Percentiles rank a stretch among this genome's conserved stretches.
These are phyloP conservation scores for Diarsia dahlii DNA, from an alignment of 2,888 invertebrate species.

Conservation along the genomic window DNA sequence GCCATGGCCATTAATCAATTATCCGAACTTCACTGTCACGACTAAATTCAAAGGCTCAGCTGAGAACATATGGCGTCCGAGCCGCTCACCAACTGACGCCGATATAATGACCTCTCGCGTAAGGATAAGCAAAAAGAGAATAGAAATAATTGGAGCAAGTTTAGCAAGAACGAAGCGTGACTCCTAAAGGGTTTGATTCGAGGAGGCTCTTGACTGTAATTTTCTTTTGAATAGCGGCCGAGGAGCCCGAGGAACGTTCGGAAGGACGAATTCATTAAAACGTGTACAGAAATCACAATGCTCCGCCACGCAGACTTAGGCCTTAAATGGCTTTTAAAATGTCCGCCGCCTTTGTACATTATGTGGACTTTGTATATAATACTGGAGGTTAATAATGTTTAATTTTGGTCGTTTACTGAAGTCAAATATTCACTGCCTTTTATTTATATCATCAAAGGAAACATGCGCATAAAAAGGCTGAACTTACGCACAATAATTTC, in stretches of 20 bases:
- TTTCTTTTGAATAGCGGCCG: constrained; percentile 87
- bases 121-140: constrained; percentile 84
- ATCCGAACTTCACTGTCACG: constrained; percentile 86
- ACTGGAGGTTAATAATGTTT: constrained; percentile 56
- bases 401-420: constrained; percentile 50
- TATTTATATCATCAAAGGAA: constrained; percentile 48
- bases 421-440: constrained; percentile 42
- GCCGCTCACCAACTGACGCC: constrained; percentile 88
- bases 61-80: constrained; percentile 83
- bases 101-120: constrained; percentile 83
- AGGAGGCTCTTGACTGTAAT: constrained; percentile 86
- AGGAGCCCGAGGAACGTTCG: constrained; percentile 81
- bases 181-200: constrained; percentile 87
- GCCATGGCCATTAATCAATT: constrained; percentile 89
- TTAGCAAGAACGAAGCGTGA: constrained; percentile 87
- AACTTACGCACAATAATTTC: constrained; percentile 37
- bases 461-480: constrained; percentile 40
- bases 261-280: constrained; percentile 88
- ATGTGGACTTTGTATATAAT: constrained; percentile 61
- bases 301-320: constrained; percentile 77
- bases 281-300: constrained; percentile 87
- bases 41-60: constrained; percentile 83
- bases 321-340: constrained; percentile 80
- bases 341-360: constrained; percentile 69
- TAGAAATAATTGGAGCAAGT: constrained; percentile 87